A percentile compares a stretch with the other conserved stretches of the same genome.
phyloP scores from a whole-genome alignment of 2,888 invertebrate species.

The Pheosia tremula region DNA sequence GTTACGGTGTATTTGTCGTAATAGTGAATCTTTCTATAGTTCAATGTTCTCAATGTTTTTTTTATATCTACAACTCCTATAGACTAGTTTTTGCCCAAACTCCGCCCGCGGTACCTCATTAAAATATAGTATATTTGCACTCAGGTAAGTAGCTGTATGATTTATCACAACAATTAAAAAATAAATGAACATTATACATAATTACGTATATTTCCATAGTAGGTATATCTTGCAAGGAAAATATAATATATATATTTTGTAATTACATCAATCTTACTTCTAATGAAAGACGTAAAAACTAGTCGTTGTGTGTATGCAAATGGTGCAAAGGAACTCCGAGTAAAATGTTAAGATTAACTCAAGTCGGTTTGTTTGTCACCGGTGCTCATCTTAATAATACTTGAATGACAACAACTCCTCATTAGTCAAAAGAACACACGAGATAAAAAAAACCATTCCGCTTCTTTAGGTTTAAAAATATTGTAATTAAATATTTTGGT shows the following conservation, averaged over 20 bases:
- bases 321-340: neutral
- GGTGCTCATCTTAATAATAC: constrained; percentile 46
- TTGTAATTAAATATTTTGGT: neutral
- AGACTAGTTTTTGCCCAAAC: too few species aligned
- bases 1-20: too few species aligned
- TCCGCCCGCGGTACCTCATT: too few species aligned
- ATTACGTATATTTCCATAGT: too few species aligned
- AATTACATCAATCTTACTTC: neutral
- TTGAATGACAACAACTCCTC: constrained; percentile 40
- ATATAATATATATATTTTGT: neutral
- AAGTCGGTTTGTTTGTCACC: constrained; percentile 39
- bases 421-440: constrained; percentile 28
- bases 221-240: too few species aligned
- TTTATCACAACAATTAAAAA: too few species aligned
- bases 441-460: constrained; percentile 31
- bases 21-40: too few species aligned
- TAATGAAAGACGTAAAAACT: neutral
- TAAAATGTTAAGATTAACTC: constrained; percentile 44
- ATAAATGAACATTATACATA: too few species aligned
- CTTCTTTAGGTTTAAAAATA: neutral
- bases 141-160: too few species aligned
- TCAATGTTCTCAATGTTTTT: too few species aligned
- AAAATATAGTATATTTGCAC: too few species aligned
- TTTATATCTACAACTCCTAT: too few species aligned
- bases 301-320: neutral